Evolutionary conservation across 2,113 vertebrate genomes (phyloP), one percentile per base, ranked within the genome.

Genomic region (Hippocampus zosterae): DNA sequence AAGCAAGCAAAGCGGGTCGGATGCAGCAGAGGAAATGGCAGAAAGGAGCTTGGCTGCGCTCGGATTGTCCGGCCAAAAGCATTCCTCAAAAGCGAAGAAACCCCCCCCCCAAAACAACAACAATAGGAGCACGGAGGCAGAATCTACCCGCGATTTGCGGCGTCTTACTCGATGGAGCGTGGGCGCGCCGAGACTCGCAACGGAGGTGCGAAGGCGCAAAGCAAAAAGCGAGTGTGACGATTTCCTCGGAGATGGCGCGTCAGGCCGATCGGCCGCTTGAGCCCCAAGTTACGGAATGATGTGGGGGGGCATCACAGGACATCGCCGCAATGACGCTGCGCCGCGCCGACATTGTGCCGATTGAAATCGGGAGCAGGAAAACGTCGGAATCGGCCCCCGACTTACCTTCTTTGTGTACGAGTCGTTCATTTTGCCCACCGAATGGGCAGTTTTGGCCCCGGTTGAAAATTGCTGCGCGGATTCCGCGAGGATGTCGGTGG

Each of bases 141-240:
- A 84, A 81, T 84, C 84, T 83, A 83, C 80, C 81, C 83, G 74
- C 52, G 77, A 85, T 86, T 76, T 79, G 82, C 75, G 1, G 61
- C 64, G 71, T 87, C 83, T 87, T 84, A 84, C 77, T 84, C 83
- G 80, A 67, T 71, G 53, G 63, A 6, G 76, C 68, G 88, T 88
- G 85, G 85, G 88, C 70, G 84, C 80, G 78, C 83, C 41, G 81
- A 79, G 75, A 72, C 67, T 75, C 77, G 77, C 69, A 71, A 80
- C 74, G 75, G 81, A 81, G 74, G 85, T 84, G 85, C 81, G 87
- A 87, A 84, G 74, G 76, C 65, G 76, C 74, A 33, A 88, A 82
- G 78, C 75, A 73, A 79, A 78, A 67, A 48, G 82, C 44, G 23
- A 62, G 10, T 25, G 8, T 16, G 41, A 46, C 1, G 62, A 42